phyloP scores from a whole-genome alignment of 2,113 vertebrate species.

The Catharus fuscescens region DNA sequence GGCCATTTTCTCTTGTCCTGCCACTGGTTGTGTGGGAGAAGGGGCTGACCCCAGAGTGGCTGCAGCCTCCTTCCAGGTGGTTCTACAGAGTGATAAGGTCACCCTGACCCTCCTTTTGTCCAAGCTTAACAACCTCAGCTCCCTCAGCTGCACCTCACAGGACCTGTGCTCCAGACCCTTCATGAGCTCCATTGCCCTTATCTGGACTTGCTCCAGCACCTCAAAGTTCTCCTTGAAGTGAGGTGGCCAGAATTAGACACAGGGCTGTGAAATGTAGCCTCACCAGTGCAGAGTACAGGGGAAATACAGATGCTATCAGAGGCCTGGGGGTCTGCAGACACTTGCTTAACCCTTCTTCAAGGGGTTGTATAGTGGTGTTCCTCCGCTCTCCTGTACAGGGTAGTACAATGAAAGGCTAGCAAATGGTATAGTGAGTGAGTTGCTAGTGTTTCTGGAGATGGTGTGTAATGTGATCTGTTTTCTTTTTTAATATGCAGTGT shows the following conservation, averaged over 20 bases:
- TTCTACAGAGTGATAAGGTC: rapidly evolving
- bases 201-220: background rate
- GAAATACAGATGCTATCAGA: rapidly evolving
- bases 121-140: background rate
- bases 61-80: background rate
- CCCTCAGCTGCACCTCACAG: background rate
- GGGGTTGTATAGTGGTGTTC: rapidly evolving
- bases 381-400: background rate
- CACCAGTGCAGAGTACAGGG: background rate
- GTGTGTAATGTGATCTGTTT: background rate
- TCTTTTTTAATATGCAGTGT: background rate
- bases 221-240: background rate
- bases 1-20: background rate
- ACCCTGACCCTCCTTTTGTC: background rate
- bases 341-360: background rate
- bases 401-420: background rate
- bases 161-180: background rate
- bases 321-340: background rate
- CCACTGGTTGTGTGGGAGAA: rapidly evolving
- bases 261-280: rapidly evolving
- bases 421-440: background rate
- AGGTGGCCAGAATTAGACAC: background rate
- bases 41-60: rapidly evolving
- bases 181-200: background rate
- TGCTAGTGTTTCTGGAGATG: background rate